Evolutionary conservation across 2,888 invertebrate species (phyloP).

Genomic region (Ethmia dodecea): DNA sequence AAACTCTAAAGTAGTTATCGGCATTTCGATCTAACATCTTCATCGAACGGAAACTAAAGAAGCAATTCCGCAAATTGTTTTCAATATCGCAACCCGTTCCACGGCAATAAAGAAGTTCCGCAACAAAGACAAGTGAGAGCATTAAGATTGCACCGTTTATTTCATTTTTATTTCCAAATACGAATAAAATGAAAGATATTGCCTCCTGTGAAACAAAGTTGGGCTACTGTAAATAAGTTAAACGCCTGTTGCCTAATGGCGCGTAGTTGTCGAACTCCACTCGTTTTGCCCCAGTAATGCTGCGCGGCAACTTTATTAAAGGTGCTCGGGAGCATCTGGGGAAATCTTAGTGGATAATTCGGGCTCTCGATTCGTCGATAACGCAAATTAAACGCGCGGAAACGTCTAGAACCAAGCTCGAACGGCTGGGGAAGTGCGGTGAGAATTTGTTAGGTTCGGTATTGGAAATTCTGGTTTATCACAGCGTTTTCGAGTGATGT

Average conservation of each 20-base stretch:
- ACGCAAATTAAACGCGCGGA: conserved; percentile 8
- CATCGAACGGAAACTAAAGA: too few species aligned
- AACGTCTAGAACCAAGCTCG: neutral
- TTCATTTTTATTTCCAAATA: conserved; percentile 16
- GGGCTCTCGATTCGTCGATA: conserved; percentile 10
- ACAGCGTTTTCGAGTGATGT: neutral
- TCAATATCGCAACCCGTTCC: too few species aligned
- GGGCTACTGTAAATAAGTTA: conserved; percentile 51
- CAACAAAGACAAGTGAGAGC: conserved; percentile 7
- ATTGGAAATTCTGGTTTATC: neutral
- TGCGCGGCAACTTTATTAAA: conserved; percentile 33
- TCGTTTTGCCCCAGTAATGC: conserved; percentile 8
- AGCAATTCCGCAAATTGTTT: too few species aligned
- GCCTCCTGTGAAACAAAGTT: conserved; percentile 32
- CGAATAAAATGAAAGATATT: conserved; percentile 26
- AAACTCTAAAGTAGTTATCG: too few species aligned
- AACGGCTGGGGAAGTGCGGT: neutral
- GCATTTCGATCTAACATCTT: too few species aligned
- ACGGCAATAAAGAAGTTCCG: too few species aligned
- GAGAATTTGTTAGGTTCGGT: neutral
- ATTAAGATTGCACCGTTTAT: conserved; percentile 12
- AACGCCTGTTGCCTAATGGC: conserved; percentile 53
- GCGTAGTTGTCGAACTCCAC: conserved; percentile 36
- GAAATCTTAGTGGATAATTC: conserved; percentile 11
- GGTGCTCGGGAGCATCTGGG: conserved; percentile 28